A percentile compares a stretch with the other conserved stretches of the same genome.
phyloP scores from a whole-genome alignment of 1,140 invertebrate genomes.

The Cotesia typhae region DNA sequence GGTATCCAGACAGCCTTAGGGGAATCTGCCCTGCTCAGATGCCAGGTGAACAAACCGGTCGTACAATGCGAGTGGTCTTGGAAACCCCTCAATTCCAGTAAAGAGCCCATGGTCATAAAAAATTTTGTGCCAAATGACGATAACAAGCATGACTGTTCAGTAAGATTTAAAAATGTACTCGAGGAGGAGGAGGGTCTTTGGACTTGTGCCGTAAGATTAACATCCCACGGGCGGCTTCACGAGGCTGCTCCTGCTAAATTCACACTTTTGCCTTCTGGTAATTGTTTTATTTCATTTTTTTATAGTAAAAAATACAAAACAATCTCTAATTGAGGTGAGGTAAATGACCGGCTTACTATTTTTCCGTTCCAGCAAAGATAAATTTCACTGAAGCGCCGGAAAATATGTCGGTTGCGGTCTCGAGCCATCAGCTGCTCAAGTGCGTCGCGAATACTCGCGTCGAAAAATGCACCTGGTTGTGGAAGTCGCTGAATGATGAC shows the following conservation, averaged over 20 bases:
- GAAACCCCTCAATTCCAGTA: slow-evolving; percentile 56
- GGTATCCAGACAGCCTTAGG: slow-evolving; percentile 61
- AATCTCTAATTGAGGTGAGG: not conserved
- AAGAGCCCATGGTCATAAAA: slow-evolving; percentile 54
- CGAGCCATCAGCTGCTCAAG: slow-evolving; percentile 51
- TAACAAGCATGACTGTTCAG: slow-evolving; percentile 61
- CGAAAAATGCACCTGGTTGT: slow-evolving; percentile 61
- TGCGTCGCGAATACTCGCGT: slow-evolving; percentile 57
- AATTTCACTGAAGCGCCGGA: slow-evolving; percentile 55
- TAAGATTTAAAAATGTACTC: slow-evolving; percentile 60
- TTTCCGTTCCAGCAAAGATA: slow-evolving; percentile 16
- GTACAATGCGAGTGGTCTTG: slow-evolving; percentile 63
- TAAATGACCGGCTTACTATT: not conserved
- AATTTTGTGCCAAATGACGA: slow-evolving; percentile 59
- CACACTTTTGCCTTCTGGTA: slow-evolving; percentile 58
- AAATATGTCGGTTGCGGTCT: slow-evolving; percentile 52
- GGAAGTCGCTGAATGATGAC: slow-evolving; percentile 50
- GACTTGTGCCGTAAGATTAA: slow-evolving; percentile 61
- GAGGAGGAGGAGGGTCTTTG: slow-evolving; percentile 63
- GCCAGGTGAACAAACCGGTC: slow-evolving; percentile 61
- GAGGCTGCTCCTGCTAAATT: slow-evolving; percentile 60
- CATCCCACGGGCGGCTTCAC: slow-evolving; percentile 54
- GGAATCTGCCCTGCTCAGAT: slow-evolving; percentile 59
- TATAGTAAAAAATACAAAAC: not conserved
- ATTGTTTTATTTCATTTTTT: not conserved